Percentiles rank a stretch among this genome's conserved stretches.
Conservation (phyloP, 2,888 invertebrate species). For the Agrochola lychnidis region DNA sequence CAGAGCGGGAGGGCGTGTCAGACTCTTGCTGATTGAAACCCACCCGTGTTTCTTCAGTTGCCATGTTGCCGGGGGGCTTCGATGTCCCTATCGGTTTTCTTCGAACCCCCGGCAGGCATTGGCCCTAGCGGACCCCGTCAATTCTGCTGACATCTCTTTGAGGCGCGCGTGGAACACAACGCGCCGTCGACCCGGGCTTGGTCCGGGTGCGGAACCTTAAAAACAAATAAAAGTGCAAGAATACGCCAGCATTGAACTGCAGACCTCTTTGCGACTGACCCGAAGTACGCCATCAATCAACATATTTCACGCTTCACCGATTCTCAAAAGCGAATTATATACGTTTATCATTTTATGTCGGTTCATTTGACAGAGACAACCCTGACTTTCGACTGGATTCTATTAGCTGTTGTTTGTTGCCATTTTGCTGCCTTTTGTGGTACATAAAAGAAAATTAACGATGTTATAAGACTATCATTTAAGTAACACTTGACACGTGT, state of each 20-base stretch:
- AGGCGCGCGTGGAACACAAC: no score
- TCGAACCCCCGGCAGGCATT: no score
- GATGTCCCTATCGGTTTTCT: no score
- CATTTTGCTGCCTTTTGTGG: conserved; percentile 52
- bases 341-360: conserved; percentile 56
- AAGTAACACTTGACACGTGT: conserved; percentile 10
- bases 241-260: conserved; percentile 71
- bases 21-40: no score
- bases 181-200: no score
- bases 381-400: conserved; percentile 75
- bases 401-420: conserved; percentile 52
- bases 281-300: conserved; percentile 70
- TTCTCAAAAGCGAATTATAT: conserved; percentile 60
- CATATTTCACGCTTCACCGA: conserved; percentile 67
- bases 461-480: conserved; percentile 31
- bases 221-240: conserved; percentile 55
- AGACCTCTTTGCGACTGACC: conserved; percentile 65
- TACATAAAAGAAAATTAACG: conserved; percentile 53
- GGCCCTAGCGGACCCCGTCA: no score
- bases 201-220: no score
- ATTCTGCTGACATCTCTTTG: no score
- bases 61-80: no score
- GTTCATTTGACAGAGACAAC: conserved; percentile 58
- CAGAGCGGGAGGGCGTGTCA: no score
- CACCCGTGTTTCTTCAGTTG: no score